Percentiles rank a stretch among this genome's conserved stretches.
Conservation (phyloP, 1,140 invertebrate genomes). For the Druon quercuslanigerum region DNA sequence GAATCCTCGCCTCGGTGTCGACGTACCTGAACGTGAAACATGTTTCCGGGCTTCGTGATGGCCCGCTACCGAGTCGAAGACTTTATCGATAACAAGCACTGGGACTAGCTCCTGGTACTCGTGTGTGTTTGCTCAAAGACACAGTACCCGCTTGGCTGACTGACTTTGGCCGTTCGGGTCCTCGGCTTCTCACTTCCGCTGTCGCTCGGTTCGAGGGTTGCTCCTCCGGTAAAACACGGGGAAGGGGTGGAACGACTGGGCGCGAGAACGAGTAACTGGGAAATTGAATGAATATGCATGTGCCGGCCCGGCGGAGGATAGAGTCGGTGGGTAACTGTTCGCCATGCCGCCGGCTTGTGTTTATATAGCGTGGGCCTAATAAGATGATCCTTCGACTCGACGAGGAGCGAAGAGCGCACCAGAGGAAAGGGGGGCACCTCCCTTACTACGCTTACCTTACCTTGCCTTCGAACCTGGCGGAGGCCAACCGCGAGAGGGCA, state of each 20-base stretch:
- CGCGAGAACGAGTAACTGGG: background rate
- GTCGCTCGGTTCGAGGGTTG: background rate
- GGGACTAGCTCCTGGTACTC: constrained; percentile 37
- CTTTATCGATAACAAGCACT: constrained; percentile 48
- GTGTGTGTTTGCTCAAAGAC: background rate
- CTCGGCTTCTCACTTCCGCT: constrained; percentile 1
- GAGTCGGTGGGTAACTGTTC: constrained; percentile 70
- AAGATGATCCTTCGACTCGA: constrained; percentile 69
- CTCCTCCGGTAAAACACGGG: background rate
- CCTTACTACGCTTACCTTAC: constrained; percentile 55
- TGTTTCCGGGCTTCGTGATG: constrained; percentile 51
- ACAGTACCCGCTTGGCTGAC: constrained; percentile 37
- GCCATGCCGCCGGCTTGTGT: constrained; percentile 67
- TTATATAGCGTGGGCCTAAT: constrained; percentile 75
- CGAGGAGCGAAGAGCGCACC: constrained; percentile 38
- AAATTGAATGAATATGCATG: constrained; percentile 52
- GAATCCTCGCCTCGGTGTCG: constrained; percentile 37
- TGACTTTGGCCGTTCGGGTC: constrained; percentile 36
- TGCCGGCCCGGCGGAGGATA: constrained; percentile 61
- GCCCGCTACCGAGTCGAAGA: constrained; percentile 47
- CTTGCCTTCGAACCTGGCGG: constrained; percentile 58
- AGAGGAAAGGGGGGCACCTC: constrained; percentile 56
- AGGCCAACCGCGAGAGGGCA: constrained; percentile 48
- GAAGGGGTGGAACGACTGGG: background rate
- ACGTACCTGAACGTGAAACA: constrained; percentile 61